Evolutionary conservation across 1,140 invertebrate species (phyloP).

Genomic region (Pemphigus obesinymphae): DNA sequence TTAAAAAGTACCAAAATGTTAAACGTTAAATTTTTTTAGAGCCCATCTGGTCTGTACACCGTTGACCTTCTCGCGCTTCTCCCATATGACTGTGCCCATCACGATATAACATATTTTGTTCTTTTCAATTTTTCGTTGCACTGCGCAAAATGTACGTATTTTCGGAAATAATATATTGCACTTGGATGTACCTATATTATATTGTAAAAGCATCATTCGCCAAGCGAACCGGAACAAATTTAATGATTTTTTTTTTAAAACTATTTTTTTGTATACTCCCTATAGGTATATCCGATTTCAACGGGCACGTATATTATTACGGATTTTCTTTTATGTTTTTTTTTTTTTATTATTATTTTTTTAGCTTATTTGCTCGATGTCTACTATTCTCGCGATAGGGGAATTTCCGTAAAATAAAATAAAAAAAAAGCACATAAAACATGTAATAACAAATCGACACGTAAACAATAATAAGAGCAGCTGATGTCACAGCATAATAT

Average conservation of each 20-base stretch:
- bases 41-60: too few species aligned
- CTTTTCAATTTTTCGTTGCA: too few species aligned
- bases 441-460: neutral
- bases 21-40: too few species aligned
- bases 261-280: too few species aligned
- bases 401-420: neutral
- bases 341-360: neutral
- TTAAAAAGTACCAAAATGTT: too few species aligned
- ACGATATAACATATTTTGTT: too few species aligned
- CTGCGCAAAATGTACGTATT: too few species aligned
- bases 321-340: too few species aligned
- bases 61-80: too few species aligned
- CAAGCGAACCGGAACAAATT: neutral
- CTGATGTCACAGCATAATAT: neutral
- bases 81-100: too few species aligned
- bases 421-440: neutral
- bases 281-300: too few species aligned
- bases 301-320: too few species aligned
- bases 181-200: neutral
- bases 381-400: neutral
- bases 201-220: neutral
- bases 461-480: neutral
- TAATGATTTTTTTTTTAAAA: neutral
- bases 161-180: neutral
- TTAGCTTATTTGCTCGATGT: neutral